phyloP scores from a whole-genome alignment of 2,888 invertebrate genomes.

The Acanthosepion lycidas region DNA sequence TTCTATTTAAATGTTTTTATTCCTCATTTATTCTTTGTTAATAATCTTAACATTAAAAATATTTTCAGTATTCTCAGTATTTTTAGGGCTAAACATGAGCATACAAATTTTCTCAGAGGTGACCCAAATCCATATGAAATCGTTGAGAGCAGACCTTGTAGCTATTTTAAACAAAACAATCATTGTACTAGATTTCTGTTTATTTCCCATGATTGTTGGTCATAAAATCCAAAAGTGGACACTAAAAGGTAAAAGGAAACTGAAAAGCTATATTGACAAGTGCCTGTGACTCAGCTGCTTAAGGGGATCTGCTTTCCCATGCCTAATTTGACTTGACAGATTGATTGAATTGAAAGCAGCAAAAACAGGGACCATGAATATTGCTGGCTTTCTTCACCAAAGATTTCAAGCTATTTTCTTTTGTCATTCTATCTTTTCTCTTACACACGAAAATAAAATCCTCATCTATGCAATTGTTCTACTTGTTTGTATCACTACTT shows the following conservation, averaged over 20 bases:
- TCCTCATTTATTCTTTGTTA: too few species aligned
- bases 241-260: constrained; percentile 20
- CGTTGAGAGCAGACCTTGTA: background rate
- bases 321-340: background rate
- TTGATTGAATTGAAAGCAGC: background rate
- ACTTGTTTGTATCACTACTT: too few species aligned
- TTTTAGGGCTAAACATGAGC: too few species aligned
- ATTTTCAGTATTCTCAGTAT: too few species aligned
- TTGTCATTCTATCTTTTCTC: background rate
- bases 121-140: background rate
- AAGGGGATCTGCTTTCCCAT: background rate
- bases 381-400: background rate
- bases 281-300: background rate
- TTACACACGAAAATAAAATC: too few species aligned
- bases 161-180: background rate
- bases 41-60: too few species aligned
- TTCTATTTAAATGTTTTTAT: too few species aligned
- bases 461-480: too few species aligned
- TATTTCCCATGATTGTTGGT: constrained; percentile 37
- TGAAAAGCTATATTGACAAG: background rate
- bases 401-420: background rate
- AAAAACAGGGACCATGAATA: background rate
- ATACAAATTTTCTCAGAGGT: background rate
- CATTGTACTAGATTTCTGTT: background rate
- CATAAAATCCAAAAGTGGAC: background rate